Percentiles rank a stretch among this genome's conserved stretches.
Conservation (phyloP, 2,113 vertebrate species). For the Reinhardtius hippoglossoides region DNA sequence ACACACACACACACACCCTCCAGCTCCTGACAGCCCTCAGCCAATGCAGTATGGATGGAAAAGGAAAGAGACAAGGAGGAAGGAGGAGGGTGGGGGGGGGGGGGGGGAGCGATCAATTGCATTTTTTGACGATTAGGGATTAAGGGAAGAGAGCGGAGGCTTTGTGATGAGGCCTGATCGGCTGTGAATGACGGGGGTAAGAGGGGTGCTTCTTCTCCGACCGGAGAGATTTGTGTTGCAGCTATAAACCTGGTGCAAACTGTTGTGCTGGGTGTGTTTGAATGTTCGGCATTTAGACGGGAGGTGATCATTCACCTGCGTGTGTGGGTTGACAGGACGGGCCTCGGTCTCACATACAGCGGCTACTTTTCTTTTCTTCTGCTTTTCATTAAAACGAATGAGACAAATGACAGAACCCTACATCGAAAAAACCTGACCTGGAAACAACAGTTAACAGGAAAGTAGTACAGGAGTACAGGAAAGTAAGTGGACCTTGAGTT, state of each 20-base stretch:
- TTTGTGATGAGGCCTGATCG: conserved; percentile 21
- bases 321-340: neutral
- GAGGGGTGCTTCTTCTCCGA: neutral
- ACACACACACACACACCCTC: neutral
- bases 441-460: too few relatives aligned
- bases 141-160: conserved; percentile 31
- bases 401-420: neutral
- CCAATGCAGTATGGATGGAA: conserved; percentile 21
- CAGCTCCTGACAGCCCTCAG: conserved; percentile 49
- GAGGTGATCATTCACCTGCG: neutral
- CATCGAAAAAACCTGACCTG: too few relatives aligned
- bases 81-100: conserved; percentile 14
- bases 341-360: too few relatives aligned
- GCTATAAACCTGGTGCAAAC: too few relatives aligned
- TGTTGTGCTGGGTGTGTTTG: too few relatives aligned
- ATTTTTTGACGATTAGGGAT: conserved; percentile 51
- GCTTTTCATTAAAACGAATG: neutral
- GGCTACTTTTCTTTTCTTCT: neutral
- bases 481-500: too few relatives aligned
- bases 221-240: conserved; percentile 9
- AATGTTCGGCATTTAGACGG: too few relatives aligned
- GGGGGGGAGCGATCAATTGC: conserved; percentile 35
- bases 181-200: conserved; percentile 18
- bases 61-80: neutral
- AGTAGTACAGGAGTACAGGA: too few relatives aligned